Base-by-base conservation (phyloP, 2,797 vertebrate species). In the Discoglossus pictus region DNA sequence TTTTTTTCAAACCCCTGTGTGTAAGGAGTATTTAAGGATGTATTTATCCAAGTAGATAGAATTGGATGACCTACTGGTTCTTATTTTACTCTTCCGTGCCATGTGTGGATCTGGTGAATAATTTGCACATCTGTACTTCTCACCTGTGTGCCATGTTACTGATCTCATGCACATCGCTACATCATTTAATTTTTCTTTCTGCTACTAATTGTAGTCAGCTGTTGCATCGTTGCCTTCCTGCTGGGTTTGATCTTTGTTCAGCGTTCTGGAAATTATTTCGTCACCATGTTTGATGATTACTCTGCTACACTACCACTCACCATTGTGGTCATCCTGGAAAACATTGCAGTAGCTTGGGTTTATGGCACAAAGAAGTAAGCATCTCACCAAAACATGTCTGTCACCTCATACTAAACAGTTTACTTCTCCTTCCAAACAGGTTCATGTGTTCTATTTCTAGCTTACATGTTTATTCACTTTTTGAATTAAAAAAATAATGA, bases 281-380 rank as follows among this genome's bases (percentile, higher is more conserved):
- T 98, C 84, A 93, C 91, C 77, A 98, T 98, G 95, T 98, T 98
- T 62, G 95, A 98, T 0, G 95, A 98, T 72, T 98, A 97, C 73
- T 98, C 95, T 0, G 95, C 95, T 21, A 96, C 94, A 0, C 80
- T 98, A 78, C 95, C 95, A 0, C 94, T 98, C 81, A 97, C 93
- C 0, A 79, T 97, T 0, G 94, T 98, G 39, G 95, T 98, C 74
- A 94, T 97, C 80, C 85, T 98, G 65, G 95, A 98, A 83, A 98
- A 98, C 76, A 68, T 96, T 0, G 93, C 95, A 0, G 94, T 98
- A 64, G 91, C 95, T 60, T 98, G 95, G 95, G 86, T 97, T 74
- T 98, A 98, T 0, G 95, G 95, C 72, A 97, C 94, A 65, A 94
- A 98, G 81, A 96, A 94, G 97, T 98, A 84, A 89, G 89, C 36